These are phyloP conservation scores for human DNA, from an alignment of 2,113 vertebrate genomes.

Conservation along the genomic window GRCh38 chr5:6761001-6761500, in stretches of 20 bases:
- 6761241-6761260: neutral
- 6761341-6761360: neutral
- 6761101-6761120: neutral
- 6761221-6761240: neutral
- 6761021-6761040: neutral
- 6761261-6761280: neutral
- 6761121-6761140: neutral
- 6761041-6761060: neutral
- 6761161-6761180: neutral
- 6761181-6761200: neutral
- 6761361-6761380: neutral
- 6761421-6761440: neutral
- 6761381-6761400: neutral
- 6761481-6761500: neutral
- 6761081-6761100: neutral
- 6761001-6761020: neutral
- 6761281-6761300: neutral
- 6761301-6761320: neutral
- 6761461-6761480: neutral
- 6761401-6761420: too few species aligned
- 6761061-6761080: neutral
- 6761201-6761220: neutral
- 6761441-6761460: neutral
- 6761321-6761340: neutral
- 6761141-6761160: neutral